These are phyloP conservation scores for Acanthopagrus latus DNA, from an alignment of 2,797 vertebrate genomes.

Conservation along the genomic window DNA sequence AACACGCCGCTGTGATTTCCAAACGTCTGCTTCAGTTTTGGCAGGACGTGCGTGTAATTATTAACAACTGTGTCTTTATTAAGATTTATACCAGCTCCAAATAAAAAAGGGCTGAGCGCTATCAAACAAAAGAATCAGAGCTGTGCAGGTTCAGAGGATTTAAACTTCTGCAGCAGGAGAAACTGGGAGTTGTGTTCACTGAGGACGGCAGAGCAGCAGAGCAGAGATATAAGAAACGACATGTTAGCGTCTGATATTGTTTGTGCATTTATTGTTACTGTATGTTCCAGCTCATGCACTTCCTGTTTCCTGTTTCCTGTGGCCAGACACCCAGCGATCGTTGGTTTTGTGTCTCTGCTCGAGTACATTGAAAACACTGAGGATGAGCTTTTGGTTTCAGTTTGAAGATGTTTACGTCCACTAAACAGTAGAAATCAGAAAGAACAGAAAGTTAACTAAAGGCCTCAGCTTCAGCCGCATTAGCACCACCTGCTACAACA, in stretches of 20 bases:
- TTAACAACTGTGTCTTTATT: constrained; percentile 2
- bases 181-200: background rate
- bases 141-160: constrained; percentile 1
- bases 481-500: too few species aligned
- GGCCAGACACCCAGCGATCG: background rate
- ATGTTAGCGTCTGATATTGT: background rate
- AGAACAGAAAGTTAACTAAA: too few species aligned
- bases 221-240: background rate
- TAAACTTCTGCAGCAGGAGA: background rate
- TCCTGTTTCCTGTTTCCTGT: background rate
- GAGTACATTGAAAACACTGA: too few species aligned
- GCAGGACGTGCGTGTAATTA: constrained; percentile 3
- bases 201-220: background rate
- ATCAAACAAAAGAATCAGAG: background rate
- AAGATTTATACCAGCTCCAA: constrained; percentile 25
- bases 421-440: too few species aligned
- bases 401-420: too few species aligned
- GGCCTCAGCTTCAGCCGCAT: too few species aligned
- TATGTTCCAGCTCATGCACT: background rate
- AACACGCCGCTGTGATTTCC: constrained; percentile 37
- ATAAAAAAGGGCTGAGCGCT: constrained; percentile 8
- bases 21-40: constrained; percentile 25
- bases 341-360: background rate
- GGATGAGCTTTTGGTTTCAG: too few species aligned
- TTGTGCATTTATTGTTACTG: background rate